Conservation (phyloP, 2,797 vertebrate species). For the Acanthurus leucopareius region DNA sequence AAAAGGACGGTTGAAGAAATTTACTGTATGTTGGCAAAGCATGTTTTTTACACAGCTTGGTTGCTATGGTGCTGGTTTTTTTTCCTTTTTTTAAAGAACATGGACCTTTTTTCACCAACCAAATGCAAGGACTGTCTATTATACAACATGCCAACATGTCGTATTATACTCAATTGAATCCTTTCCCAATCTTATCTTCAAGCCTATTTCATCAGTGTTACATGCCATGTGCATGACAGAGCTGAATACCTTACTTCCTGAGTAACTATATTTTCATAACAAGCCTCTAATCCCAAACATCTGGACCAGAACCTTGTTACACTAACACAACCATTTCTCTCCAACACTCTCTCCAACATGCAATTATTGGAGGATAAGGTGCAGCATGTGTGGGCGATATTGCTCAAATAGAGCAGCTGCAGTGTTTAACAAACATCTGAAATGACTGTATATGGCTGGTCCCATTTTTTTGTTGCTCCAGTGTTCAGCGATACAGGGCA, state of each 20-base stretch:
- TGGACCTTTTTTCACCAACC: slow-evolving; percentile 64
- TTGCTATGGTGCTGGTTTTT: slow-evolving; percentile 75
- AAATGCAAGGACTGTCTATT: slow-evolving; percentile 67
- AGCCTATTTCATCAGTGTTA: slow-evolving; percentile 23
- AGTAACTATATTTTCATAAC: slow-evolving; percentile 74
- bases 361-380: slow-evolving; percentile 74
- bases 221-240: slow-evolving; percentile 70
- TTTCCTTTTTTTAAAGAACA: slow-evolving; percentile 58
- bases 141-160: slow-evolving; percentile 69
- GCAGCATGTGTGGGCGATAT: slow-evolving; percentile 75
- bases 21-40: slow-evolving; percentile 64
- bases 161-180: slow-evolving; percentile 60
- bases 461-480: slow-evolving; percentile 46
- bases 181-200: slow-evolving; percentile 57
- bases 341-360: slow-evolving; percentile 60
- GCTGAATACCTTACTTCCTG: slow-evolving; percentile 64
- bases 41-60: slow-evolving; percentile 65
- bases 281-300: slow-evolving; percentile 75
- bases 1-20: slow-evolving; percentile 24
- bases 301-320: slow-evolving; percentile 72
- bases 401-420: slow-evolving; percentile 75
- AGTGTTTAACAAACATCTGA: slow-evolving; percentile 72
- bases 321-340: slow-evolving; percentile 66
- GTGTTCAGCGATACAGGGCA: slow-evolving; percentile 59
- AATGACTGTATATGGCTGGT: slow-evolving; percentile 67